Conservation (phyloP, 2,797 vertebrate genomes). For the Poeciliopsis gracilis region DNA sequence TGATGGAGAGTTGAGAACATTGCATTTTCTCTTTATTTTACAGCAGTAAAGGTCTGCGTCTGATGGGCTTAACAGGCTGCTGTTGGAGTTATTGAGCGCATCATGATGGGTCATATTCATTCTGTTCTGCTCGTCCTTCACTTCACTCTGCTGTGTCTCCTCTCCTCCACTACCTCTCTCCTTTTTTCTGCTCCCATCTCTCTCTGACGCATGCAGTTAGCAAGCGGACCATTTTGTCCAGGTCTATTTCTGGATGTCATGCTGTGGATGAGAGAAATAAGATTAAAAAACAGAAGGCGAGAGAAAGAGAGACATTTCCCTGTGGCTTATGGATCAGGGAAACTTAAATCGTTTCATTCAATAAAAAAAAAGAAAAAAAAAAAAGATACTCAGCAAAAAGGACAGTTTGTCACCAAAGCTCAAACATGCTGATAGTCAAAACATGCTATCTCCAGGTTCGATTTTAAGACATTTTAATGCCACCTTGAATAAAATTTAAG, state of each 20-base stretch:
- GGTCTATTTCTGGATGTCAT: conserved; percentile 75
- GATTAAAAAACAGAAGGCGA: conserved; percentile 63
- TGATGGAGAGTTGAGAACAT: conserved; percentile 53
- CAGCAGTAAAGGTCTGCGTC: conserved; percentile 45
- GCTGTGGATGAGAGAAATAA: conserved; percentile 63
- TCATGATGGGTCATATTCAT: conserved; percentile 47
- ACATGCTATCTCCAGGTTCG: no score
- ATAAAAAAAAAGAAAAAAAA: conserved; percentile 30
- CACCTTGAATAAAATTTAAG: no score
- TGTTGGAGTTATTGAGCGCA: conserved; percentile 55
- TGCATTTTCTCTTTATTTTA: conserved; percentile 36
- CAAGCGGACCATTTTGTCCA: conserved; percentile 67
- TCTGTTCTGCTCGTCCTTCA: conserved; percentile 41
- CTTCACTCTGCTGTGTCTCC: conserved; percentile 27
- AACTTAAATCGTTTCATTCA: conserved; percentile 64
- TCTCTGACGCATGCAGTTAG: conserved; percentile 68
- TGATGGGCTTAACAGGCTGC: conserved; percentile 55
- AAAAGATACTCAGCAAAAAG: conserved; percentile 56
- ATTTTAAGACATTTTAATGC: no score
- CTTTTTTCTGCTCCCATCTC: conserved; percentile 15
- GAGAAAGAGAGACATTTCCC: conserved; percentile 58
- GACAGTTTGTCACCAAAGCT: conserved; percentile 48
- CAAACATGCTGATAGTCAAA: conserved; percentile 15
- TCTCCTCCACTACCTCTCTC: conserved; percentile 11
- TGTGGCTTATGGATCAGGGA: conserved; percentile 62